Evolutionary conservation across 2,113 vertebrate species (phyloP).

Genomic region (Coreoperca whiteheadi): DNA sequence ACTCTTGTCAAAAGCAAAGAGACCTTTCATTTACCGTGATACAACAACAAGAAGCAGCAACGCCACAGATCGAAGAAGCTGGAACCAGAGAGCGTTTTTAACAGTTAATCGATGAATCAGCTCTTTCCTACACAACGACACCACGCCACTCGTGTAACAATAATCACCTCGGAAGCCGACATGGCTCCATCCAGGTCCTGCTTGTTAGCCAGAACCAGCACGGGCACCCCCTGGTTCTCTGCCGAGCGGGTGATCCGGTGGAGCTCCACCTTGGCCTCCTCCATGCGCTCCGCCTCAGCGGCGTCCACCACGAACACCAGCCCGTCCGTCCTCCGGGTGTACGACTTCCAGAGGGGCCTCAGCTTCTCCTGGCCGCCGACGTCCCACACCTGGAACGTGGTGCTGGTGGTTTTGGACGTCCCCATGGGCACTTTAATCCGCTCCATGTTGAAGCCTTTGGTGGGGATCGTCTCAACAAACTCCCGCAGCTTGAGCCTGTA

Average conservation of each 20-base stretch:
- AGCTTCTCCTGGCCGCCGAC: conserved; percentile 89
- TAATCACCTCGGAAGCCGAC: conserved; percentile 75
- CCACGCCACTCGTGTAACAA: fast-evolving
- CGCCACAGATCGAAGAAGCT: no score
- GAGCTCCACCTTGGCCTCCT: conserved; percentile 89
- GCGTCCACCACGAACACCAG: conserved; percentile 89
- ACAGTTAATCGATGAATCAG: no score
- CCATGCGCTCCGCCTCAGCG: conserved; percentile 83
- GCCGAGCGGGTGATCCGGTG: conserved; percentile 82
- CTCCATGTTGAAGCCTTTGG: conserved; percentile 90
- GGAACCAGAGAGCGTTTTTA: no score
- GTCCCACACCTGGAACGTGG: conserved; percentile 88
- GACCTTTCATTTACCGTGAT: no score
- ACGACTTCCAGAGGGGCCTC: conserved; percentile 89
- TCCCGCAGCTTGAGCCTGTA: conserved; percentile 88
- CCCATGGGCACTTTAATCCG: conserved; percentile 84
- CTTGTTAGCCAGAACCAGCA: conserved; percentile 88
- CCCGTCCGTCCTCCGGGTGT: conserved; percentile 87
- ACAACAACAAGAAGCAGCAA: no score
- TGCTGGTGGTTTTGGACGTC: conserved; percentile 76
- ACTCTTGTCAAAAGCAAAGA: no score
- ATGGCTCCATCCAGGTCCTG: conserved; percentile 84
- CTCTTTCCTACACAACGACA: background rate
- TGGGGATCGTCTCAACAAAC: conserved; percentile 87
- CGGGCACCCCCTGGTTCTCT: conserved; percentile 85